Evolutionary conservation across 2,888 invertebrate genomes (phyloP).

Genomic region (Netelia virgata): DNA sequence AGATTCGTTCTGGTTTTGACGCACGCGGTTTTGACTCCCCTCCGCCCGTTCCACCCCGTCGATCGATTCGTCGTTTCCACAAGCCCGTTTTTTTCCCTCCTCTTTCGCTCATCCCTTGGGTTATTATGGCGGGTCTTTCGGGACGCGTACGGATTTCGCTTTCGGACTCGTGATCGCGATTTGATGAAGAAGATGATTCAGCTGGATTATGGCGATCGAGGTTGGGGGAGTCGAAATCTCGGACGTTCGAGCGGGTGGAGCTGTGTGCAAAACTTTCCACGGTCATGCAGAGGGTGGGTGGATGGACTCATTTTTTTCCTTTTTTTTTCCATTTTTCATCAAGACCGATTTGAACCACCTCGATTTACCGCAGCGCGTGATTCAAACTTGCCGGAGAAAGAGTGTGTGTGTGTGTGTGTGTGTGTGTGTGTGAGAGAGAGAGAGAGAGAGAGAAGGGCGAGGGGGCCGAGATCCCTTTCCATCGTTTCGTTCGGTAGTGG

Average conservation of each 20-base stretch:
- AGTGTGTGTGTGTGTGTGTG: too few species aligned
- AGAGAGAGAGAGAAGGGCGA: too few species aligned
- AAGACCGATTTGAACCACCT: conserved; percentile 58
- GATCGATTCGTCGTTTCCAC: conserved; percentile 9
- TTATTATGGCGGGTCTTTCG: conserved; percentile 50
- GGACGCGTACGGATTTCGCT: conserved; percentile 49
- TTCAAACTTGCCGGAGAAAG: neutral
- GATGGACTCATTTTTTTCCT: conserved; percentile 53
- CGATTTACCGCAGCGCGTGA: conserved; percentile 36
- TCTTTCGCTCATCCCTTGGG: conserved; percentile 33
- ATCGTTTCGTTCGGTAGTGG: conserved; percentile 5
- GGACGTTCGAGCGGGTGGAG: neutral
- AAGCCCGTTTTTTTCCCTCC: neutral
- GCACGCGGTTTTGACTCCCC: neutral
- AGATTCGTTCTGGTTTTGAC: neutral
- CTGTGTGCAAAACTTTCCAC: neutral
- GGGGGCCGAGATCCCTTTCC: neutral
- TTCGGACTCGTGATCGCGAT: conserved; percentile 62
- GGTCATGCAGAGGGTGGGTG: neutral
- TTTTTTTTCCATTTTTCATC: conserved; percentile 63
- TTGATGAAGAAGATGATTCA: conserved; percentile 68
- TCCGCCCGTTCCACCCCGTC: neutral
- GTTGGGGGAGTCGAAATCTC: conserved; percentile 40
- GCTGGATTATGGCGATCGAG: conserved; percentile 65
- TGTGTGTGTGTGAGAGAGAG: too few species aligned